Conservation (phyloP, 2,113 vertebrate species). For the Phasianus colchicus region DNA sequence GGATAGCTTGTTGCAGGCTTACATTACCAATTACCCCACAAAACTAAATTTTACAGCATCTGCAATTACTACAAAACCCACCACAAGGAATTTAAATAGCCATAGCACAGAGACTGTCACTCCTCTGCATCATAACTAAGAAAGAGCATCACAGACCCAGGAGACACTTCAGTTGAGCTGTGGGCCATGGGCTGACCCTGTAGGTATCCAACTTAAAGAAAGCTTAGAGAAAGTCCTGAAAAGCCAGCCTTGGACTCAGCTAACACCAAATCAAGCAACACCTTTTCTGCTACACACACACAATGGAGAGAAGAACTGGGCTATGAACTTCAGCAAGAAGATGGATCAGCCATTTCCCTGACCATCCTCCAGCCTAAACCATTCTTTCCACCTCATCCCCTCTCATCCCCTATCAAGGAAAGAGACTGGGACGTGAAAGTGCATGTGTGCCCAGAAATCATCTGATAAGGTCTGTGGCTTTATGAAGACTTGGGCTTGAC, state of each 20-base stretch:
- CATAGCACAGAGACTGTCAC: not conserved
- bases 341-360: not conserved
- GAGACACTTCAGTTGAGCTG: not conserved
- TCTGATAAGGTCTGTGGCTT: not conserved
- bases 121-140: not conserved
- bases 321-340: not conserved
- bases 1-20: conserved; percentile 45
- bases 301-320: not conserved
- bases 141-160: not conserved
- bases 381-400: not conserved
- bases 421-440: not conserved
- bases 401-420: not conserved
- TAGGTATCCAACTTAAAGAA: not conserved
- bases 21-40: conserved; percentile 41
- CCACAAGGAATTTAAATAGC: conserved; percentile 42
- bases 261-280: not conserved
- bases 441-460: not conserved
- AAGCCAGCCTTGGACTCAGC: not conserved
- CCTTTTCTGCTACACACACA: not conserved
- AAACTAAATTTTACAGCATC: conserved; percentile 43
- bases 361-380: not conserved
- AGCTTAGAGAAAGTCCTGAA: not conserved
- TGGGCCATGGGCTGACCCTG: not conserved
- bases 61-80: conserved; percentile 35
- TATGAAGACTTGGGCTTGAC: not conserved